phyloP scores from a whole-genome alignment of 2,113 vertebrate genomes.

The Ctenodactylus gundi region DNA sequence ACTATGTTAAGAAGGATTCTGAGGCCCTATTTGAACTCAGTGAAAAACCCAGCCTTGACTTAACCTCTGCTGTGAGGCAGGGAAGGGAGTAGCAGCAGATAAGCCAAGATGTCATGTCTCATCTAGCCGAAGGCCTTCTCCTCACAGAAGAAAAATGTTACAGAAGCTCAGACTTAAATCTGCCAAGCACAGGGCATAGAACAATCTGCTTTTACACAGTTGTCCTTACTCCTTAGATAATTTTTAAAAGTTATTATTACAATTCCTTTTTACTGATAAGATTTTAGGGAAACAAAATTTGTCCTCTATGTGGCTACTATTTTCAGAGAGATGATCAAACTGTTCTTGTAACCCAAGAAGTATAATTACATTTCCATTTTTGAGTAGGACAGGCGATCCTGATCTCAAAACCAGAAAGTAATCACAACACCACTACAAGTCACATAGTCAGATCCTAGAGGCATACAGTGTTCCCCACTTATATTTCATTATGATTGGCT shows the following conservation, averaged over 20 bases:
- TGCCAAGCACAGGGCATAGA: background rate
- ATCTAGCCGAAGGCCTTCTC: background rate
- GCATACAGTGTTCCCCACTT: background rate
- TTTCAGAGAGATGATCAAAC: background rate
- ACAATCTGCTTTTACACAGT: background rate
- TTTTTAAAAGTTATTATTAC: background rate
- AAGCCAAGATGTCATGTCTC: background rate
- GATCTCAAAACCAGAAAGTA: background rate
- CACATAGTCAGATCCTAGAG: background rate
- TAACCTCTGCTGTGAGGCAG: background rate
- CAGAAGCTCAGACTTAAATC: background rate
- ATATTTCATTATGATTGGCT: background rate
- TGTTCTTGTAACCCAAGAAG: background rate
- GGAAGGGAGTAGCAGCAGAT: background rate
- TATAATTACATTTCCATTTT: background rate
- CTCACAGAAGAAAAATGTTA: background rate
- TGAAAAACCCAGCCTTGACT: background rate
- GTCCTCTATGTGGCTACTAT: background rate
- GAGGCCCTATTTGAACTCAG: background rate
- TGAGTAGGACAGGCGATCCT: background rate
- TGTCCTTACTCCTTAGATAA: background rate
- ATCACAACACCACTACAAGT: background rate
- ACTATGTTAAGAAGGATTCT: conserved; percentile 2
- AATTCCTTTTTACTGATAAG: background rate
- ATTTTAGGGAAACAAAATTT: conserved; percentile 1